Conservation (phyloP, 2,113 vertebrate genomes). For the Patagioenas fasciata region DNA sequence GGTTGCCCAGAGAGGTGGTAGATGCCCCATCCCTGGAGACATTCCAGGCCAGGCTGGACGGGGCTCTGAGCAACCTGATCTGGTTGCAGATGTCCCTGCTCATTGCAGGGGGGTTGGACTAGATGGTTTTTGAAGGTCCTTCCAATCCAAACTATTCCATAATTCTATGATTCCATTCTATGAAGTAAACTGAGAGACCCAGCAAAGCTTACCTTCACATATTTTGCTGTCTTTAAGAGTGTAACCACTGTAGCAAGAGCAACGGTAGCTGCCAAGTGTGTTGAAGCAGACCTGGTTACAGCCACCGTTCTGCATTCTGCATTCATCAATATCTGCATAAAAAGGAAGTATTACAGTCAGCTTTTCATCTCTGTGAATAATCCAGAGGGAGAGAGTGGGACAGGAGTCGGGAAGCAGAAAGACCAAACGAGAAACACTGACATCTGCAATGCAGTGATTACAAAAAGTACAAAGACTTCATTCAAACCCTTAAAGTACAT, state of each 20-base stretch:
- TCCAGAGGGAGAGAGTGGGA: background rate
- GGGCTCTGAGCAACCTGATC: too few relatives aligned
- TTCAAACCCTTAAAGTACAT: background rate
- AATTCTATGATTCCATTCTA: too few relatives aligned
- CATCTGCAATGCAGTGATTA: background rate
- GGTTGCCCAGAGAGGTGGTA: too few relatives aligned
- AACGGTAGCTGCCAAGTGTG: conserved; percentile 88
- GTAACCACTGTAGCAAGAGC: conserved; percentile 87
- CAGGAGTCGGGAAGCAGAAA: background rate
- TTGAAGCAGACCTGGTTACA: conserved; percentile 91
- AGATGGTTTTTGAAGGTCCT: too few relatives aligned
- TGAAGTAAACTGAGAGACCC: background rate
- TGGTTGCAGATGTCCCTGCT: too few relatives aligned
- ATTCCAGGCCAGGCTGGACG: too few relatives aligned
- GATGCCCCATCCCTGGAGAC: too few relatives aligned
- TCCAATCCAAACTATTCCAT: too few relatives aligned
- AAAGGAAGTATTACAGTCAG: background rate
- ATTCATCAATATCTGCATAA: conserved; percentile 90
- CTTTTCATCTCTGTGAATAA: background rate
- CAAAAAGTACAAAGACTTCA: background rate
- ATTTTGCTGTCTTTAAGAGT: conserved; percentile 72
- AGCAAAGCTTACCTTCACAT: conserved; percentile 82
- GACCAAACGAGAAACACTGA: background rate
- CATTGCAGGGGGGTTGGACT: too few relatives aligned
- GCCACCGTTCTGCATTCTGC: conserved; percentile 78